A percentile compares a stretch with the other conserved stretches of the same genome.
These are phyloP conservation scores for Porites lutea DNA, from an alignment of 64 coral and sea anemone genomes.

Conservation along the genomic window DNA sequence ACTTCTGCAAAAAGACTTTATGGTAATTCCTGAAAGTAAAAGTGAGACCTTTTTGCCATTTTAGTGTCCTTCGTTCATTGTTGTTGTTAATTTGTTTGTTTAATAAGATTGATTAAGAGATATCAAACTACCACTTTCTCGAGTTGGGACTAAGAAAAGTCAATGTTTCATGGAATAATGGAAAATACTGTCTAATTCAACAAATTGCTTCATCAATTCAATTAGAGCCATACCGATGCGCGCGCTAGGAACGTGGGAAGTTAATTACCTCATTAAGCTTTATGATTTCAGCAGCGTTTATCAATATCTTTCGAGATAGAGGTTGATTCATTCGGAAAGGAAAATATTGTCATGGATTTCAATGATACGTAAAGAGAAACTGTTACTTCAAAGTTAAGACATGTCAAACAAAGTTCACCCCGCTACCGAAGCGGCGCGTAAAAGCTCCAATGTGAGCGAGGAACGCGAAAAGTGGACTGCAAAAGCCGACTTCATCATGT, in stretches of 20 bases:
- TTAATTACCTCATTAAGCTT: background rate
- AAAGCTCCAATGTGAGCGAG: background rate
- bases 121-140: no score
- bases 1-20: background rate
- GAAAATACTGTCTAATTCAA: no score
- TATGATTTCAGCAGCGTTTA: background rate
- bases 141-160: no score
- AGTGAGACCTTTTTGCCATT: no score
- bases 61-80: no score
- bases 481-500: slow-evolving; percentile 11
- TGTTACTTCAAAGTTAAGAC: background rate
- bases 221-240: no score
- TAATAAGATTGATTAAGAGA: no score
- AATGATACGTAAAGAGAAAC: background rate
- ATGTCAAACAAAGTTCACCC: slow-evolving; percentile 4
- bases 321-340: background rate
- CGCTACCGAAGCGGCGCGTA: background rate
- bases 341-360: background rate
- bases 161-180: no score
- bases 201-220: no score
- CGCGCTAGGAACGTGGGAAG: background rate
- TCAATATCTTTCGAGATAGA: background rate
- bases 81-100: no score
- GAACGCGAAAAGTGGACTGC: slow-evolving; percentile 22
- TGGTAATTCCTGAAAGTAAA: background rate